Evolutionary conservation across 2,888 invertebrate genomes (phyloP).

Genomic region (Platynereis dumerilii): DNA sequence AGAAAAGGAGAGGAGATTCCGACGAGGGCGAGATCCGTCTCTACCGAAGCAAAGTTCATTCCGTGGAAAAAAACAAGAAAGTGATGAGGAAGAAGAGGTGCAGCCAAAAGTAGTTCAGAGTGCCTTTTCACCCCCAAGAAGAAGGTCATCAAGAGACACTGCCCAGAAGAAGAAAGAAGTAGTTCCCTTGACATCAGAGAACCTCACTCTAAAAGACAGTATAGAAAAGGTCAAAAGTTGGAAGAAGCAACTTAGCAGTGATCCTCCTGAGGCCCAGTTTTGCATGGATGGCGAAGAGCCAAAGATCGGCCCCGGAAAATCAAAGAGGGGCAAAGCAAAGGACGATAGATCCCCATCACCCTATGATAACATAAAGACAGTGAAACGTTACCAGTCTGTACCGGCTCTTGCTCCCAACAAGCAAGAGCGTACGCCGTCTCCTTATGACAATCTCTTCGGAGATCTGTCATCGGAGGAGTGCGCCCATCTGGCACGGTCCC

Average conservation of each 20-base stretch:
- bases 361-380: conserved; percentile 28
- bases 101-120: conserved; percentile 10
- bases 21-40: neutral
- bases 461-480: neutral
- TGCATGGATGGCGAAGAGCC: neutral
- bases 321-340: neutral
- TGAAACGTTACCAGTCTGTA: neutral
- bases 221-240: conserved; percentile 61
- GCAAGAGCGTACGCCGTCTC: conserved; percentile 27
- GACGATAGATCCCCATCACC: conserved; percentile 33
- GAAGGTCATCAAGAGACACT: neutral
- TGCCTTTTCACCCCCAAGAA: conserved; percentile 10
- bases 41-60: conserved; percentile 28
- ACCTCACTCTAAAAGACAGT: conserved; percentile 55
- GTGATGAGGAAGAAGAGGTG: conserved; percentile 1
- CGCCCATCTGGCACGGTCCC: conserved; percentile 9
- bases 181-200: conserved; percentile 52
- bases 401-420: neutral
- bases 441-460: conserved; percentile 26
- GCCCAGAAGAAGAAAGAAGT: conserved; percentile 17
- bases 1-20: neutral
- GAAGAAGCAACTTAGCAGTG: conserved; percentile 53
- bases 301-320: neutral
- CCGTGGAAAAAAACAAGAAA: neutral
- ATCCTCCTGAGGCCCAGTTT: conserved; percentile 31